Percentiles rank a stretch among this genome's conserved stretches.
These are phyloP conservation scores for Brachionus asplanchnoidis DNA, from an alignment of 1,140 invertebrate species.

Conservation along the genomic window DNA sequence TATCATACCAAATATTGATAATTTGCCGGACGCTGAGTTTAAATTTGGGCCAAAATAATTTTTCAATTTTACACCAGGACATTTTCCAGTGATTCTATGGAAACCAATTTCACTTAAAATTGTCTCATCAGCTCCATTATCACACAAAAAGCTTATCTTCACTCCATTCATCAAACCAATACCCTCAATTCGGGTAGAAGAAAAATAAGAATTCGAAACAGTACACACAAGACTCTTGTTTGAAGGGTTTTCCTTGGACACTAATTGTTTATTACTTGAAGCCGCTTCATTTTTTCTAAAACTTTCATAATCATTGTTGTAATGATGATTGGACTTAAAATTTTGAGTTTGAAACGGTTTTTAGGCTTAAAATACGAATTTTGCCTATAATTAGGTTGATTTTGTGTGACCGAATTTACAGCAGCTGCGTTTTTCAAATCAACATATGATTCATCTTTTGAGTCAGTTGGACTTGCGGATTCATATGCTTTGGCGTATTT, in stretches of 20 bases:
- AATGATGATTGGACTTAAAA: background rate
- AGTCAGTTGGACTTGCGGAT: background rate
- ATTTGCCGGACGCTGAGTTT: no score
- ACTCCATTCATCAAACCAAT: background rate
- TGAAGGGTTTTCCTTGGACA: no score
- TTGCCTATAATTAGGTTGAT: background rate
- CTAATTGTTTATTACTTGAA: background rate
- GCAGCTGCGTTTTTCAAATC: background rate
- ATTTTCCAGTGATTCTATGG: no score
- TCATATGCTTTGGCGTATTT: conserved; percentile 2
- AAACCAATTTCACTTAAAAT: no score
- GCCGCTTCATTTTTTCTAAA: background rate
- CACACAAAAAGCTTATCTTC: background rate
- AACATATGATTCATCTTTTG: background rate
- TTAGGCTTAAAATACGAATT: background rate
- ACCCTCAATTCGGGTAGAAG: no score
- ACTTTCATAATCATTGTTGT: background rate
- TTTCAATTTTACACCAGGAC: no score
- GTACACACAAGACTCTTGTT: no score
- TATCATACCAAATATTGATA: no score
- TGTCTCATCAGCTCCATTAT: background rate
- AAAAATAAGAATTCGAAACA: no score
- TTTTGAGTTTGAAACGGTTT: background rate
- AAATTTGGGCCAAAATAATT: no score
- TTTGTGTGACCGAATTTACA: background rate